Conservation (phyloP, 2,113 vertebrate genomes). For the Puffinus mauretanicus region DNA sequence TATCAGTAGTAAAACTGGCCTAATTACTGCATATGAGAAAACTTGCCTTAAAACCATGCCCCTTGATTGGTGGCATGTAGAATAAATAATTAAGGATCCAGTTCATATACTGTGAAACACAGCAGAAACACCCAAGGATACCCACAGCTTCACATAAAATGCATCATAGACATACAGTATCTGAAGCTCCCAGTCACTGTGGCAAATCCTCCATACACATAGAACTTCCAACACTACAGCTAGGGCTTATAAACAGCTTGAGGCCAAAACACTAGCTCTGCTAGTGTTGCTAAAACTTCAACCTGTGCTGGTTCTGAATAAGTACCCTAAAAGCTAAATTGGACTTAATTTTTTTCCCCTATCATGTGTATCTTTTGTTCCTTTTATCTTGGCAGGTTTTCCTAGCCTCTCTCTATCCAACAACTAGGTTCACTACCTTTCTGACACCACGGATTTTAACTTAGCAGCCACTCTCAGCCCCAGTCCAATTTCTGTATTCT, state of each 20-base stretch:
- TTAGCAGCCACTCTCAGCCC: neutral
- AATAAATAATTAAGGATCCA: neutral
- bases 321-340: neutral
- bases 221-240: neutral
- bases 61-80: neutral
- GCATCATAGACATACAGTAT: accelerated
- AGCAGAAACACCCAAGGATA: neutral
- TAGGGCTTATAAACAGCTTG: neutral
- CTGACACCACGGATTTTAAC: neutral
- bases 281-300: accelerated
- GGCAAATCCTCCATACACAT: neutral
- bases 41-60: neutral
- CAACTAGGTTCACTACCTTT: neutral
- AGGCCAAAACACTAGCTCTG: neutral
- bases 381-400: neutral
- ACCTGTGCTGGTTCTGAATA: neutral
- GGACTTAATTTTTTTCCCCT: accelerated
- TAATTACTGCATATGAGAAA: neutral
- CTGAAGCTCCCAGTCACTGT: neutral
- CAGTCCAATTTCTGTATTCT: neutral
- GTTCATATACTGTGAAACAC: neutral
- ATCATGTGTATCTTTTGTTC: accelerated
- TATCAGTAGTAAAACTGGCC: neutral
- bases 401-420: neutral
- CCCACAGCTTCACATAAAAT: neutral